phyloP scores from a whole-genome alignment of 2,797 vertebrate species.

The Tiaroga cobitis region DNA sequence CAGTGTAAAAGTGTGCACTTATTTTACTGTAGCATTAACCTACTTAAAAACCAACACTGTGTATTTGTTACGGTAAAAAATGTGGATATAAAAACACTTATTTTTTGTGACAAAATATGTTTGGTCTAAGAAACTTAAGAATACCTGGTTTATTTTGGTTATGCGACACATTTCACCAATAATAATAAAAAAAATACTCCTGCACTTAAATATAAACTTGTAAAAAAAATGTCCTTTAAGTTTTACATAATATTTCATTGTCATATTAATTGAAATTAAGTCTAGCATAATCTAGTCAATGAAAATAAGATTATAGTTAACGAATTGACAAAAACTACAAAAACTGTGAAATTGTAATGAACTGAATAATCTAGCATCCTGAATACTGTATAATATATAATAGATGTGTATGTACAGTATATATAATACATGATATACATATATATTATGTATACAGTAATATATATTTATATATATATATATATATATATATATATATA shows the following conservation, averaged over 20 bases:
- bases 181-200: no score
- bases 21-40: neutral
- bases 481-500: no score
- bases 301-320: neutral
- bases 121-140: no score
- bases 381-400: neutral
- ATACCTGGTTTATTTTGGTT: neutral
- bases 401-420: no score
- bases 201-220: no score
- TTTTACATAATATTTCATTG: conserved; percentile 15
- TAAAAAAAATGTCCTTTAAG: no score
- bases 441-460: no score
- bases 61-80: neutral
- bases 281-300: neutral
- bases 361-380: neutral
- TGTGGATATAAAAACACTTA: neutral
- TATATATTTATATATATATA: no score
- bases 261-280: neutral
- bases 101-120: neutral
- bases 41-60: neutral
- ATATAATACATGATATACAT: no score
- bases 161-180: no score
- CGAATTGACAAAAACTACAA: neutral
- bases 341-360: neutral
- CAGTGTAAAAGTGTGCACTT: neutral